Conservation (phyloP, 2,113 vertebrate genomes). For the Misgurnus mizolepis region DNA sequence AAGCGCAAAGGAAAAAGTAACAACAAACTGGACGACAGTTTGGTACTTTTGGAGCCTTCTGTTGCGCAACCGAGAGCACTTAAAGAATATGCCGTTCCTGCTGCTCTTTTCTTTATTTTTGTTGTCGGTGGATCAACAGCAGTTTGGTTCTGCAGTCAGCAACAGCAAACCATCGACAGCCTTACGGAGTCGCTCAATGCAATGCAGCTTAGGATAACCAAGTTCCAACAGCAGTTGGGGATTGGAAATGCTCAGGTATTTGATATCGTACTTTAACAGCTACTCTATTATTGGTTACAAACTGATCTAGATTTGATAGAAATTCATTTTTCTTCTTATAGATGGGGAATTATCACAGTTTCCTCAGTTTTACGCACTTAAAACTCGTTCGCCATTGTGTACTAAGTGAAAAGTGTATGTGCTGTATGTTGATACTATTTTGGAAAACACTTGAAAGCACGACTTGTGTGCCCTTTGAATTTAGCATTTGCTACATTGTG, state of each 20-base stretch:
- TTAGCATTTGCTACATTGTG: conserved; percentile 22
- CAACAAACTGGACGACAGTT: conserved; percentile 54
- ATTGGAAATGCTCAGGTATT: conserved; percentile 47
- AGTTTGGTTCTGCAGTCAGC: conserved; percentile 53
- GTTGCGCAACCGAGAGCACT: conserved; percentile 15
- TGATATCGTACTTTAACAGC: neutral
- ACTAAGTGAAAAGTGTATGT: neutral
- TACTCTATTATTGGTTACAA: neutral
- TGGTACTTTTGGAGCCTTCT: conserved; percentile 46
- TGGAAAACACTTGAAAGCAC: neutral
- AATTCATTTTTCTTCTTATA: neutral
- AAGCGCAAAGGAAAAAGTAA: conserved; percentile 54
- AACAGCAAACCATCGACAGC: conserved; percentile 53
- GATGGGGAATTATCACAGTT: neutral
- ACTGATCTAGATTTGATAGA: neutral
- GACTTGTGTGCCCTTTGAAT: conserved; percentile 24
- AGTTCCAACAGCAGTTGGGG: conserved; percentile 52
- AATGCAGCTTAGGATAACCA: conserved; percentile 51
- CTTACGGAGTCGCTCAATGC: conserved; percentile 50
- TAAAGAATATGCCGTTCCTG: conserved; percentile 48
- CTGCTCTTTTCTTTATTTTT: conserved; percentile 48
- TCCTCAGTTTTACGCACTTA: neutral
- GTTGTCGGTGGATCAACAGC: conserved; percentile 45
- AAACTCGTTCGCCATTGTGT: neutral
- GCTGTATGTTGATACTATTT: neutral